phyloP scores from a whole-genome alignment of 2,888 invertebrate species.

The Eupeodes latifasciatus region DNA sequence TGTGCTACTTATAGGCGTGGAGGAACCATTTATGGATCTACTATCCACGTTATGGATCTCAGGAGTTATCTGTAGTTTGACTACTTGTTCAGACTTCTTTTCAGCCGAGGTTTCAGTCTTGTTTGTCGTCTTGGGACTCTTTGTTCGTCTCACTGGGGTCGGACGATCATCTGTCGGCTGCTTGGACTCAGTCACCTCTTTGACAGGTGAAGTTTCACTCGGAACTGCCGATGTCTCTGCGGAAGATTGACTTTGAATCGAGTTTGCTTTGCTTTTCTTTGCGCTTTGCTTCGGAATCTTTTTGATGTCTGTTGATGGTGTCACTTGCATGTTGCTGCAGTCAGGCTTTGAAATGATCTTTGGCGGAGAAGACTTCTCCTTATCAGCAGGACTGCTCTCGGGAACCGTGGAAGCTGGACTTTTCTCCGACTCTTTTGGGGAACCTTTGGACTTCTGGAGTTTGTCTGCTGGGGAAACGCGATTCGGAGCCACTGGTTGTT shows the following conservation, averaged over 20 bases:
- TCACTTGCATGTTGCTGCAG: conserved; percentile 40
- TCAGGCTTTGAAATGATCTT: conserved; percentile 57
- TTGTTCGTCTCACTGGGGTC: conserved; percentile 46
- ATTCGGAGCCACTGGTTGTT: conserved; percentile 4
- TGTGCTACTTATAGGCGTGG: conserved; percentile 42
- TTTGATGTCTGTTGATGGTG: conserved; percentile 49
- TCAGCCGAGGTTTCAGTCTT: conserved; percentile 78
- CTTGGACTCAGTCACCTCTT: conserved; percentile 60
- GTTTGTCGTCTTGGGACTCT: conserved; percentile 65
- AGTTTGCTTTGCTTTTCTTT: conserved; percentile 73
- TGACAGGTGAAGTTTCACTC: conserved; percentile 58
- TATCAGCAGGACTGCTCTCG: conserved; percentile 59
- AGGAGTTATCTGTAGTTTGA: conserved; percentile 58
- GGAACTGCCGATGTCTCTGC: conserved; percentile 37
- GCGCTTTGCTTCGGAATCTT: conserved; percentile 68
- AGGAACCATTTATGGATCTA: conserved; percentile 49
- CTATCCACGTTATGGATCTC: conserved; percentile 57
- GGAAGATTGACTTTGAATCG: conserved; percentile 65
- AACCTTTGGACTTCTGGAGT: conserved; percentile 39
- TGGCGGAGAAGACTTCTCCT: conserved; percentile 68
- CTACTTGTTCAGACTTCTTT: conserved; percentile 58
- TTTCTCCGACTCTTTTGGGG: conserved; percentile 52
- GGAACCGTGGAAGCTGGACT: not conserved
- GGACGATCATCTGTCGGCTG: conserved; percentile 61
- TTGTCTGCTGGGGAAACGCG: conserved; percentile 55